Conservation (phyloP, 2,797 vertebrate genomes). For the Pteropus rufus region DNA sequence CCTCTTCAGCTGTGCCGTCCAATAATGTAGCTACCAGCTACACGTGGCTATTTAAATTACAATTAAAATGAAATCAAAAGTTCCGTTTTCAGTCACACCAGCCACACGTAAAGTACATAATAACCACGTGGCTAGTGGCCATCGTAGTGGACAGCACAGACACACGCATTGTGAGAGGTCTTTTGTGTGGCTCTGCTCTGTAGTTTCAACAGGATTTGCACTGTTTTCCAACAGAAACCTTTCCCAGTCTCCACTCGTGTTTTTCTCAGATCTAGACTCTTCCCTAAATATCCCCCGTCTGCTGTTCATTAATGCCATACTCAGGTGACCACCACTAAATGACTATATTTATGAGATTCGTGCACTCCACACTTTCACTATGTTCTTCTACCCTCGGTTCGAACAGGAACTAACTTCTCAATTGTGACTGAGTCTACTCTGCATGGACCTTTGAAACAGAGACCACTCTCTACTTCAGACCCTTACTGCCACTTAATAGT, state of each 20-base stretch:
- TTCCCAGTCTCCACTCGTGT: not conserved
- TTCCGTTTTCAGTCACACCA: not conserved
- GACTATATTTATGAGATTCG: not conserved
- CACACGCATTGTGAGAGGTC: not conserved
- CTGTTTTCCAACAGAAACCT: not conserved
- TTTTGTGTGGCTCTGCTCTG: not conserved
- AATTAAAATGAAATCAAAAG: not conserved
- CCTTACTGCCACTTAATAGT: not conserved
- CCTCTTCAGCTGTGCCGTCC: not conserved
- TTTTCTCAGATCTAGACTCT: not conserved
- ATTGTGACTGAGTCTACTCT: not conserved
- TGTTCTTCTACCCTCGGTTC: not conserved
- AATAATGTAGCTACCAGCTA: not conserved
- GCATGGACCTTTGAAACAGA: not conserved
- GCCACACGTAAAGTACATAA: not conserved
- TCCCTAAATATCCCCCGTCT: no score
- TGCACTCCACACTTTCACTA: not conserved
- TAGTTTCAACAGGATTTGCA: not conserved
- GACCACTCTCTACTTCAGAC: not conserved
- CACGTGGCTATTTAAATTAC: not conserved
- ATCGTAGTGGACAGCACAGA: not conserved
- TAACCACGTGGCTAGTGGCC: not conserved
- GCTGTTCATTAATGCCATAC: not conserved
- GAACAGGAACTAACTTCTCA: not conserved
- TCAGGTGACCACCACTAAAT: not conserved